These are phyloP conservation scores for Latrodectus geometricus DNA, from an alignment of 1,140 invertebrate genomes.

Conservation along the genomic window DNA sequence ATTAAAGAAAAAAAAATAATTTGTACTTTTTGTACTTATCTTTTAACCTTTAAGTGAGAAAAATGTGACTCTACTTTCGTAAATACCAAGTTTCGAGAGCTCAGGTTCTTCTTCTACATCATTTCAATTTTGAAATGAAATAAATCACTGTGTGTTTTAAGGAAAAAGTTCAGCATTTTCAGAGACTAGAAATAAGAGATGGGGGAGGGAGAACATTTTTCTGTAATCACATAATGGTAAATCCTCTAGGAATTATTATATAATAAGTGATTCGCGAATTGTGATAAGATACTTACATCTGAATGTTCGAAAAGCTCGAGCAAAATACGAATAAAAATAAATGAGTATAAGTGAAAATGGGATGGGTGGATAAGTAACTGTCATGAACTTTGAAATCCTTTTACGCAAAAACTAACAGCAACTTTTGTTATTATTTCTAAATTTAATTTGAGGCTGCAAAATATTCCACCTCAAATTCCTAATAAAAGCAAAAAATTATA, in stretches of 20 bases:
- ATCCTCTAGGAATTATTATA: too few species aligned
- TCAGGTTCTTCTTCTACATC: conserved; percentile 28
- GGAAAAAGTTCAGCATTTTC: too few species aligned
- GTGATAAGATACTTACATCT: too few species aligned
- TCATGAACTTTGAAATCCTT: conserved; percentile 55
- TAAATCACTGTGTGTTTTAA: conserved; percentile 33
- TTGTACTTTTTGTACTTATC: background rate
- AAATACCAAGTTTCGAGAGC: background rate
- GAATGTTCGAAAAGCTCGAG: too few species aligned
- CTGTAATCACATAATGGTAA: too few species aligned
- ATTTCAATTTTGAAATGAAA: conserved; percentile 13
- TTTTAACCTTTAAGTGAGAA: conserved; percentile 49
- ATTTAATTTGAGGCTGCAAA: conserved; percentile 12
- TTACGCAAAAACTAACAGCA: conserved; percentile 45
- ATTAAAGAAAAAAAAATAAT: background rate
- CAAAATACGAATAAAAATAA: too few species aligned
- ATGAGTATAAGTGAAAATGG: too few species aligned
- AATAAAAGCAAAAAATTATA: conserved; percentile 14
- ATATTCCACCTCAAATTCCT: conserved; percentile 21
- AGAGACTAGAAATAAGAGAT: too few species aligned
- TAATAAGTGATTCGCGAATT: too few species aligned
- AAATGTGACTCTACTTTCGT: conserved; percentile 35
- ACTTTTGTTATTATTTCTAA: conserved; percentile 33
- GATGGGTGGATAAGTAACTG: conserved; percentile 2
- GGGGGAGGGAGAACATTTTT: too few species aligned